Base-by-base conservation (phyloP, 2,888 invertebrate genomes). In the Netelia melanura region DNA sequence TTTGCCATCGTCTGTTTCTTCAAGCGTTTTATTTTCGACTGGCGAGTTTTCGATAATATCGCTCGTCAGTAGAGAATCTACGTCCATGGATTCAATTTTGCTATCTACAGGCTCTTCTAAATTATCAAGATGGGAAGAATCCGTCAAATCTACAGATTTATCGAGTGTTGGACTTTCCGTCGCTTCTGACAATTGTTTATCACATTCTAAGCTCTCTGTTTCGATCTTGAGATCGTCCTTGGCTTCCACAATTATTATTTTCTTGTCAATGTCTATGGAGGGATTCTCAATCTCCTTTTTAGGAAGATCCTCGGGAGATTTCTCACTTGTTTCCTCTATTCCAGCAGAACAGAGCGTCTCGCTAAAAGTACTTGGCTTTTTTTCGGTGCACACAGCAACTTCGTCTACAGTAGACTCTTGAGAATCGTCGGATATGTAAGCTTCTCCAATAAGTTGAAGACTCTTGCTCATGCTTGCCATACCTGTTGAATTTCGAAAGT, bases 361-460 rank as follows among this genome's bases (percentile, higher is more conserved):
- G 25, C 74, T 61, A 5, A 83, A 70, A 64, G 52, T 62, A 3
- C 48, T 54, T 2, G 82, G 52, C 76, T 77, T 86, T n/a, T 82
- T 79, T 3, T 25, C 65, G 58, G 67, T 77, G 30, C 21, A 58
- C 25, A 65, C 58, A 9, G n/a, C 56, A 43, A 25, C 17, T 11
- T 86, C 86, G 43, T 87, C 85, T 0, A 44, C 44, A 9, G 86
- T 85, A 25, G 75, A 84, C 44, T 89, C 90, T 83, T 91, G 90
- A 44, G 92, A 92, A 84, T 92, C 91, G n/a, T 92, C 92, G 3
- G 91, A 92, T 61, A 85, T 89, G 64, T 92, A 91, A 64, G 90
- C 89, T 83, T 92, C 91, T 30, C 90, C 91, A 68, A 92, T 91
- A 21, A 91, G 86, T 79, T 90, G 89, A 25, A 92, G 88, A 86